Percentiles rank a stretch among this genome's conserved stretches.
Evolutionary conservation across 2,888 invertebrate species (phyloP).

Genomic region (Tenthredo mesomela): DNA sequence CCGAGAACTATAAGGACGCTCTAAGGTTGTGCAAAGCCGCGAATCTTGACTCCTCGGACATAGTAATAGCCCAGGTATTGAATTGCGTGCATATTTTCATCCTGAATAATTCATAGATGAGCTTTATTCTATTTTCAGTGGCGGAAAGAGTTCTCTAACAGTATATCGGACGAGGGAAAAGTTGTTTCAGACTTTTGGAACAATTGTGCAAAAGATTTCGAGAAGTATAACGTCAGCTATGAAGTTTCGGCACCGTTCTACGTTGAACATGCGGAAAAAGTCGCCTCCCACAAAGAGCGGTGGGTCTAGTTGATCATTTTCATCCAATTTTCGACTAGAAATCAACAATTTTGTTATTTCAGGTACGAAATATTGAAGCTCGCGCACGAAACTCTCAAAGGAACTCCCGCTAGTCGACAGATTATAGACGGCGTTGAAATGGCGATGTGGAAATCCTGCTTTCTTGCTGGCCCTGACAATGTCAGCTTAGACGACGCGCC

Average conservation of each 20-base stretch:
- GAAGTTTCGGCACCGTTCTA: conserved; percentile 84
- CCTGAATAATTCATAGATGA: background rate
- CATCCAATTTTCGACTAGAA: background rate
- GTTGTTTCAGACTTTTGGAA: conserved; percentile 78
- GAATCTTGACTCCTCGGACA: conserved; percentile 66
- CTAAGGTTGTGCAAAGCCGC: conserved; percentile 80
- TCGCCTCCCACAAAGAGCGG: conserved; percentile 74
- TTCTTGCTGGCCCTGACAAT: conserved; percentile 71
- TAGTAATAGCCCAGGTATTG: conserved; percentile 72
- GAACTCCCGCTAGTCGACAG: conserved; percentile 65
- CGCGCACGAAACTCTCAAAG: conserved; percentile 70
- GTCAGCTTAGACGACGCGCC: conserved; percentile 61
- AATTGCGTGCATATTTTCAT: background rate
- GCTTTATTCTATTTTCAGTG: conserved; percentile 61
- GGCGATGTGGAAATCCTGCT: conserved; percentile 76
- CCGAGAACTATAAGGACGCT: conserved; percentile 81
- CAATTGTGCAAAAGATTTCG: conserved; percentile 83
- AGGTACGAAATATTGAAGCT: conserved; percentile 72
- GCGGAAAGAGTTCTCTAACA: conserved; percentile 76
- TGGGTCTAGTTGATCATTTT: conserved; percentile 54
- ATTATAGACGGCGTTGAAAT: conserved; percentile 72
- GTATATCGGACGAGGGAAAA: conserved; percentile 74
- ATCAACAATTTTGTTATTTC: background rate
- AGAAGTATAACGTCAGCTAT: conserved; percentile 81
- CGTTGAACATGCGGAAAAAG: conserved; percentile 80